A percentile compares a stretch with the other conserved stretches of the same genome.
phyloP scores from a whole-genome alignment of 2,113 vertebrate species.

The Plotosus lineatus region DNA sequence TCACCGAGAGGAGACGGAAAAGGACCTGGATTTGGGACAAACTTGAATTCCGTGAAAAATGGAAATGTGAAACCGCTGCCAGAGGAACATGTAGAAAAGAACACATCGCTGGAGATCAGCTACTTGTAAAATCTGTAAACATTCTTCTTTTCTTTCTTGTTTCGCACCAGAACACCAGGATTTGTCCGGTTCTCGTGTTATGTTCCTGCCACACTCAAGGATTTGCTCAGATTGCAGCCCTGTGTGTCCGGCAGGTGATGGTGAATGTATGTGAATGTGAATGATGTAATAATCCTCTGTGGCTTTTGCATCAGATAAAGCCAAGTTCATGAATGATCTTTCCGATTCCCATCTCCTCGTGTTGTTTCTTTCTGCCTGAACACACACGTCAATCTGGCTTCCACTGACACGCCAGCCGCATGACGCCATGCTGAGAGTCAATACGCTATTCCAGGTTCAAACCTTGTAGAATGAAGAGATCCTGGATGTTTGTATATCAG shows the following conservation, averaged over 20 bases:
- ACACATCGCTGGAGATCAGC: constrained; percentile 76
- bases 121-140: constrained; percentile 73
- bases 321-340: neutral
- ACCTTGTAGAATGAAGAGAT: neutral
- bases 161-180: constrained; percentile 38
- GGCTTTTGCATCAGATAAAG: neutral
- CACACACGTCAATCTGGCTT: neutral
- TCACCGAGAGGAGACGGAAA: constrained; percentile 57
- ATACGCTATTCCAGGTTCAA: neutral
- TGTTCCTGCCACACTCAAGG: constrained; percentile 7
- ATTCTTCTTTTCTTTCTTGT: constrained; percentile 4
- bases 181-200: constrained; percentile 21
- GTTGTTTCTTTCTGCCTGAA: no score
- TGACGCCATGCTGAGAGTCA: neutral
- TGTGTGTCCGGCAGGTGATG: neutral
- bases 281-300: neutral
- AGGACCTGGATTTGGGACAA: constrained; percentile 49
- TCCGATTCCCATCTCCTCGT: neutral
- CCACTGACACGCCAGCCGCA: neutral
- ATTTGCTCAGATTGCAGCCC: neutral
- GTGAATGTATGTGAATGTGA: constrained; percentile 14
- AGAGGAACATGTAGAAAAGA: constrained; percentile 72
- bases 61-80: constrained; percentile 69
- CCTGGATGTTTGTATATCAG: neutral
- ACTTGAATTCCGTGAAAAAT: constrained; percentile 65